A percentile compares a stretch with the other conserved stretches of the same genome.
Evolutionary conservation across 2,113 vertebrate species (phyloP).

Genomic region (Pristiophorus japonicus): DNA sequence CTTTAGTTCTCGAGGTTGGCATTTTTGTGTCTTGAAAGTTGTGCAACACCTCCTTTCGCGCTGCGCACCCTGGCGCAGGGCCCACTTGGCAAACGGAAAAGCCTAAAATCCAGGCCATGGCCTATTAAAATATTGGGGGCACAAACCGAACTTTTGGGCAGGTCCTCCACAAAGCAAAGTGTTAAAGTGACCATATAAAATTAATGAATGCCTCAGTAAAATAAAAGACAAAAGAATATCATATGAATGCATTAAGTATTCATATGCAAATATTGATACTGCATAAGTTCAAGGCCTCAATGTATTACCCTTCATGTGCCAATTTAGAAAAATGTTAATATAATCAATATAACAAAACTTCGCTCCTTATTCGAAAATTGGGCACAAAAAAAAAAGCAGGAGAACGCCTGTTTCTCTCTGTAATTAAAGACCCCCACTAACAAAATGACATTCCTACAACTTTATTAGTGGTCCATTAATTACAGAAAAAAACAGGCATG

Average conservation of each 20-base stretch:
- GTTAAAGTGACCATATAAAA: background rate
- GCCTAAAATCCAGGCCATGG: too few relatives aligned
- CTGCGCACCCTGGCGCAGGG: too few relatives aligned
- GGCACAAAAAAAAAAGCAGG: background rate
- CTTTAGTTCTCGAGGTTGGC: too few relatives aligned
- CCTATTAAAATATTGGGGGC: background rate
- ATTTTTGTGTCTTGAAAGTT: too few relatives aligned
- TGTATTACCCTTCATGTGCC: too few relatives aligned
- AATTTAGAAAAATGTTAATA: background rate
- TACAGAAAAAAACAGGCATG: background rate
- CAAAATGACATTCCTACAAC: background rate
- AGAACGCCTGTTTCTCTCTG: background rate
- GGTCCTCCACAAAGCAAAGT: background rate
- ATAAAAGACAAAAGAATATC: background rate
- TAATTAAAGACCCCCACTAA: constrained; percentile 5
- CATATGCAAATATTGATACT: background rate
- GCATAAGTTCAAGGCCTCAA: background rate
- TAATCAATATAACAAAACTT: background rate
- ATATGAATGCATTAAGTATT: background rate
- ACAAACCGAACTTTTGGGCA: background rate
- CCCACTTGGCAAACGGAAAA: too few relatives aligned
- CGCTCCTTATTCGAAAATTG: background rate
- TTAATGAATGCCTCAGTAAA: background rate
- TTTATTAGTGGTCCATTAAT: background rate
- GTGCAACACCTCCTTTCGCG: too few relatives aligned